Evolutionary conservation across 1,140 invertebrate species (phyloP), one percentile per base, ranked within the genome.

Genomic region (Drosophila teissieri): DNA sequence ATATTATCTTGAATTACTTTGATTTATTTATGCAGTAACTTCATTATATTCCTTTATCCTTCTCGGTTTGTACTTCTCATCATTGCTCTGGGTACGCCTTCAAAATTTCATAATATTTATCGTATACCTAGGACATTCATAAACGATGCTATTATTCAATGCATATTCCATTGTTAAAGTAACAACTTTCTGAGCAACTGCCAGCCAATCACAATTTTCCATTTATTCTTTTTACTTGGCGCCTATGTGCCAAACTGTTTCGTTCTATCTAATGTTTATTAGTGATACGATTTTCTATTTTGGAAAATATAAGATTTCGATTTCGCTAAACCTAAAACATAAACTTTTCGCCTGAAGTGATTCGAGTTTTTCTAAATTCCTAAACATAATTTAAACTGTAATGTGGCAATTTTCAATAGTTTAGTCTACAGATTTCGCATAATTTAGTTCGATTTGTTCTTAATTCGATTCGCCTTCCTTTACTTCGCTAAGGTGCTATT

Each of bases 1-100:
- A 51, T 6, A 54, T 22, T 34, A 27, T 24, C n/a, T 55, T 55
- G 0, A 40, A 31, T 40, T 44, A 31, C 12, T 11, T 15, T 45
- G 42, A 19, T 22, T 58, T 22, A 14, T 4, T 48, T 15, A n/a
- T 48, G 24, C 3, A 24, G 12, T 4, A 44, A 45, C 11, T 45
- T 45, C 4, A 8, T 45, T 19, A 15, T 46, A 7, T 53, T 34
- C 39, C 15, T 7, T 34, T 45, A 17, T 27, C 56, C 24, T 37
- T 17, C 15, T 34, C 2, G 15, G 14, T 76, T 77, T 69, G 56
- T 76, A 77, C 73, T 69, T 39, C 56, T 39, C 27, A 77, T 77
- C 55, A 77, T 69, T 69, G 74, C 64, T 77, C 64, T 44, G 34
- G 37, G 22, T 34, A 34, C 31, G 48, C 10, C n/a, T 39, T 17